phyloP scores from a whole-genome alignment of 2,888 invertebrate species.

The Clusia tigrina region DNA sequence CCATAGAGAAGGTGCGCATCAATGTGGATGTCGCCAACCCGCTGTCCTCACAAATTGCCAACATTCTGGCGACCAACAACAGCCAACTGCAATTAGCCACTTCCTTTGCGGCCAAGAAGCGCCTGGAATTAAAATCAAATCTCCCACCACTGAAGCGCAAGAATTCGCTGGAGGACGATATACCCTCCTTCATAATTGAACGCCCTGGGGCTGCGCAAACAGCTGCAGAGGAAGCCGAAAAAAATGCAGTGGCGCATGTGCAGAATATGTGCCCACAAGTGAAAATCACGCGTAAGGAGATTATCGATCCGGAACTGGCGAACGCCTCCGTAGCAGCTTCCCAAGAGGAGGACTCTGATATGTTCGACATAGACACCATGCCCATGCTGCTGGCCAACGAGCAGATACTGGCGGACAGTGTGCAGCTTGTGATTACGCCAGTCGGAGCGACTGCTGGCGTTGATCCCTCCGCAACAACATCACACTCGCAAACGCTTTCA shows the following conservation, averaged over 20 bases:
- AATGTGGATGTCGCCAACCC: slow-evolving; percentile 41
- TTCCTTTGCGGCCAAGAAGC: slow-evolving; percentile 7
- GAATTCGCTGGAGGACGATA: slow-evolving; percentile 50
- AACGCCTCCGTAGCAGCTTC: not conserved
- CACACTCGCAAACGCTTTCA: too few relatives aligned
- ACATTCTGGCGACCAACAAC: slow-evolving; percentile 33
- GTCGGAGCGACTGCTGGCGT: slow-evolving; percentile 12
- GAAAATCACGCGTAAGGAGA: slow-evolving; percentile 38
- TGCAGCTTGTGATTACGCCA: slow-evolving; percentile 69
- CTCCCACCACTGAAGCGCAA: slow-evolving; percentile 40
- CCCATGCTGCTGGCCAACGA: slow-evolving; percentile 79
- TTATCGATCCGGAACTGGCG: slow-evolving; percentile 22
- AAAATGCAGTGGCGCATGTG: slow-evolving; percentile 39
- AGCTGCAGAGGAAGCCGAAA: slow-evolving; percentile 29
- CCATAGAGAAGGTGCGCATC: slow-evolving; percentile 39
- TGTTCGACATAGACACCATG: slow-evolving; percentile 80
- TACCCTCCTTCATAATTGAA: slow-evolving; percentile 47
- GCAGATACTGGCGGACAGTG: slow-evolving; percentile 66
- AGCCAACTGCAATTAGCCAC: slow-evolving; percentile 16
- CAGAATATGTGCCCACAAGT: slow-evolving; percentile 40
- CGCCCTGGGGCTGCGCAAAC: slow-evolving; percentile 29
- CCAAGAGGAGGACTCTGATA: not conserved
- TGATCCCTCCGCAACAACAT: slow-evolving; percentile 4
- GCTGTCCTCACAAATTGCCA: slow-evolving; percentile 42
- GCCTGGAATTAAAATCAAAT: slow-evolving; percentile 2